Evolutionary conservation across 2,888 invertebrate genomes (phyloP).

Genomic region (Desoria tigrina): DNA sequence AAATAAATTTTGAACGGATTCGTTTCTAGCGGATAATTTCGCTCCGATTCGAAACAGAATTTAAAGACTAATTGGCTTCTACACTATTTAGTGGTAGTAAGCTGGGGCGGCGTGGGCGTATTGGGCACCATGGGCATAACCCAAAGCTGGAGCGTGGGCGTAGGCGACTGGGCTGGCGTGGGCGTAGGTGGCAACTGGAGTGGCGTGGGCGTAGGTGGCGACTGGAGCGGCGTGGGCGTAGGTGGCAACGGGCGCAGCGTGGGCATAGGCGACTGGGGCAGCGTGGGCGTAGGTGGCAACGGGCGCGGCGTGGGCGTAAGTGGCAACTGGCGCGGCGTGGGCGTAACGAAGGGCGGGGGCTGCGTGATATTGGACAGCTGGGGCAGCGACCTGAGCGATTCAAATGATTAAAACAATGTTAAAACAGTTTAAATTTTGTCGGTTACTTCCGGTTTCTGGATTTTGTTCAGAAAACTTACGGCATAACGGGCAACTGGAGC

Average conservation of each 20-base stretch:
- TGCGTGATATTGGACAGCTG: slow-evolving; percentile 15
- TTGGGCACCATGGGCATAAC: background rate
- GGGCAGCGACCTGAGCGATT: slow-evolving; percentile 10
- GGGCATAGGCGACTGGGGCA: background rate
- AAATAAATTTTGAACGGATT: no score
- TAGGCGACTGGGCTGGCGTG: no score
- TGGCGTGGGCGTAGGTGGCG: background rate
- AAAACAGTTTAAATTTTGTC: no score
- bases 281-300: slow-evolving; percentile 10
- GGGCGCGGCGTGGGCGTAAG: background rate
- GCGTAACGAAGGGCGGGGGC: slow-evolving; percentile 6
- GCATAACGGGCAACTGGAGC: slow-evolving; percentile 2
- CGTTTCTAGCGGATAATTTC: no score
- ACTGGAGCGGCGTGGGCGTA: background rate
- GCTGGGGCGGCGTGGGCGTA: slow-evolving; percentile 11
- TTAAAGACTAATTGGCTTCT: background rate
- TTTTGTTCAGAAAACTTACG: background rate
- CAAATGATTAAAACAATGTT: background rate
- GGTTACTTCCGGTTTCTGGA: no score
- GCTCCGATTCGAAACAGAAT: background rate
- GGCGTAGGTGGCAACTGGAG: no score
- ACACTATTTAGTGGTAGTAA: slow-evolving; percentile 7
- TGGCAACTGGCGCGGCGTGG: background rate
- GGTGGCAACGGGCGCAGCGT: background rate
- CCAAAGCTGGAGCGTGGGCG: slow-evolving; percentile 18